Conservation (phyloP, 1,140 invertebrate genomes). For the Eriosoma lanigerum region DNA sequence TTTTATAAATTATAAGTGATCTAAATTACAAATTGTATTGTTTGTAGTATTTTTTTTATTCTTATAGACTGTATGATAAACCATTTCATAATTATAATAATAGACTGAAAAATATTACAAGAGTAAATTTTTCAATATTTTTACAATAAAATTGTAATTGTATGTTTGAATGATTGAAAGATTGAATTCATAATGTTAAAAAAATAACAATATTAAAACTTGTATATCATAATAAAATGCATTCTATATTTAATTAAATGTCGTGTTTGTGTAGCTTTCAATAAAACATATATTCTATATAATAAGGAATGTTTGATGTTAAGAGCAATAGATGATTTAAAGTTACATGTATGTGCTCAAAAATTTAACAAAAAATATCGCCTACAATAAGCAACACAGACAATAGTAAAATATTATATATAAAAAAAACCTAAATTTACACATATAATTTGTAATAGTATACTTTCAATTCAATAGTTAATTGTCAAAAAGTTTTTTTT, state of each 20-base stretch:
- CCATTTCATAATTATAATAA: background rate
- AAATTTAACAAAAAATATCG: background rate
- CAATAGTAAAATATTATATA: conserved; percentile 26
- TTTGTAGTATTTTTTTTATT: background rate
- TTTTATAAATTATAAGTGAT: background rate
- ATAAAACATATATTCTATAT: conserved; percentile 27
- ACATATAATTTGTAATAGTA: conserved; percentile 16
- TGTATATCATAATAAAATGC: conserved; percentile 33
- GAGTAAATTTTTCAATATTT: conserved; percentile 32
- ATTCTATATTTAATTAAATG: conserved; percentile 39
- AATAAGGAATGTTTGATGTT: background rate
- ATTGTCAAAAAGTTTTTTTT: conserved; percentile 14
- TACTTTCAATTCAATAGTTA: background rate
- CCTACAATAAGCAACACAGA: conserved; percentile 31
- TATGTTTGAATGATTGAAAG: conserved; percentile 2
- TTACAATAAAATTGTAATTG: background rate
- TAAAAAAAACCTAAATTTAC: conserved; percentile 16
- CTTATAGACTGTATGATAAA: conserved; percentile 15
- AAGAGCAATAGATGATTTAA: conserved; percentile 11
- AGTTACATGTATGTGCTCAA: conserved; percentile 25
- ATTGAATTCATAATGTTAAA: background rate
- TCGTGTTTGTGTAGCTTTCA: conserved; percentile 29
- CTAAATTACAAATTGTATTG: conserved; percentile 28
- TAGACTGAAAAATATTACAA: conserved; percentile 41
- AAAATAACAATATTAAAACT: conserved; percentile 32